Evolutionary conservation across 64 coral and sea anemone genomes (phyloP).

Genomic region (Acropora yongei): DNA sequence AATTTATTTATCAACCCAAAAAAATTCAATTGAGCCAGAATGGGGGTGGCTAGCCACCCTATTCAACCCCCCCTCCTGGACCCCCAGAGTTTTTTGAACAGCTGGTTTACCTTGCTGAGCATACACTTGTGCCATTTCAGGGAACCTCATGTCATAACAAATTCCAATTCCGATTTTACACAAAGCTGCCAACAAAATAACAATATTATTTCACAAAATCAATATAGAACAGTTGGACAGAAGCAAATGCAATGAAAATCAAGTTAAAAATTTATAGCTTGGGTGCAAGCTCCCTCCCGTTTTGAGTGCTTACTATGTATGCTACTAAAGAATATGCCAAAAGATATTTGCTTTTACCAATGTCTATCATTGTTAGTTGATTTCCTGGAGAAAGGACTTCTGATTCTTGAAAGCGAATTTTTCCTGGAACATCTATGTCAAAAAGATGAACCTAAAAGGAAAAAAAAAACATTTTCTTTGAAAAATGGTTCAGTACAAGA

Average conservation of each 20-base stretch:
- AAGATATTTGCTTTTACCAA: constrained; percentile 55
- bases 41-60: too few species aligned
- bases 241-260: neutral
- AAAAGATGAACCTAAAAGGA: constrained; percentile 87
- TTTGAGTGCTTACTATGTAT: too few species aligned
- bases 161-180: constrained; percentile 98
- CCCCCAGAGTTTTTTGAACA: neutral
- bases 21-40: too few species aligned
- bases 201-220: neutral
- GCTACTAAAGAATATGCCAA: neutral
- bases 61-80: too few species aligned
- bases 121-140: constrained; percentile 92
- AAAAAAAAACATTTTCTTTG: neutral
- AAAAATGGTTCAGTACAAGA: too few species aligned
- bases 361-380: constrained; percentile 83
- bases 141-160: constrained; percentile 95
- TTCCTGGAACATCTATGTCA: constrained; percentile 98
- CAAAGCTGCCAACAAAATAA: constrained; percentile 60
- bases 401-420: constrained; percentile 95
- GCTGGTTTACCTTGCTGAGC: constrained; percentile 72
- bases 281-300: too few species aligned
- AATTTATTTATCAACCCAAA: too few species aligned
- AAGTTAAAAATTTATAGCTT: too few species aligned
- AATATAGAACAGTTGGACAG: neutral
- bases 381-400: constrained; percentile 84